A percentile compares a stretch with the other conserved stretches of the same genome.
Conservation (phyloP, 1,140 invertebrate species). For the Phocides pigmalion region DNA sequence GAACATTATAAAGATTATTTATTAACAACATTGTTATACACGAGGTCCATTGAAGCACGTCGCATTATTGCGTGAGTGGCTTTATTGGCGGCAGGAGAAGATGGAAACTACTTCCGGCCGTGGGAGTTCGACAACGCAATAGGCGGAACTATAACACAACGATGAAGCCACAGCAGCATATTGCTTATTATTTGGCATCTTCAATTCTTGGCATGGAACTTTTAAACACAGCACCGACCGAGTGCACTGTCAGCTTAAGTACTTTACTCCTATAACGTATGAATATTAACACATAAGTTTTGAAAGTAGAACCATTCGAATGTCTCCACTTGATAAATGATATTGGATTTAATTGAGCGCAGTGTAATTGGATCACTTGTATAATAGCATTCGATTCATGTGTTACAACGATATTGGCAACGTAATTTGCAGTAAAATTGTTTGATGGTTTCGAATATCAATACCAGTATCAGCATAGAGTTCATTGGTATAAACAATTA, state of each 20-base stretch:
- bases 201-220: slow-evolving; percentile 74
- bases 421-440: slow-evolving; percentile 32
- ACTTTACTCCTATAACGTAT: slow-evolving; percentile 65
- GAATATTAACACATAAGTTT: slow-evolving; percentile 63
- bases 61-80: slow-evolving; percentile 8
- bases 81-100: slow-evolving; percentile 25
- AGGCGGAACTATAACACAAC: slow-evolving; percentile 62
- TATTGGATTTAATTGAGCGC: slow-evolving; percentile 35
- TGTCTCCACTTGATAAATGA: slow-evolving; percentile 46
- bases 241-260: slow-evolving; percentile 71
- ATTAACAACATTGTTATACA: not conserved
- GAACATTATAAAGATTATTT: too few relatives aligned
- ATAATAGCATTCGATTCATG: slow-evolving; percentile 27
- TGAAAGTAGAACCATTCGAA: slow-evolving; percentile 50
- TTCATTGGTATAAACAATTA: too few relatives aligned
- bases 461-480: not conserved
- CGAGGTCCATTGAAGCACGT: slow-evolving; percentile 4
- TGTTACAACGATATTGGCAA: slow-evolving; percentile 24
- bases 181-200: slow-evolving; percentile 81
- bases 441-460: slow-evolving; percentile 13
- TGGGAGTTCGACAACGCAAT: slow-evolving; percentile 61
- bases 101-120: slow-evolving; percentile 60
- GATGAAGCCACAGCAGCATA: slow-evolving; percentile 56
- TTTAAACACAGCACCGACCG: slow-evolving; percentile 57
- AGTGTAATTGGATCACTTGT: slow-evolving; percentile 20